Evolutionary conservation across 2,888 invertebrate species (phyloP).

Genomic region (Chouioia cunea): DNA sequence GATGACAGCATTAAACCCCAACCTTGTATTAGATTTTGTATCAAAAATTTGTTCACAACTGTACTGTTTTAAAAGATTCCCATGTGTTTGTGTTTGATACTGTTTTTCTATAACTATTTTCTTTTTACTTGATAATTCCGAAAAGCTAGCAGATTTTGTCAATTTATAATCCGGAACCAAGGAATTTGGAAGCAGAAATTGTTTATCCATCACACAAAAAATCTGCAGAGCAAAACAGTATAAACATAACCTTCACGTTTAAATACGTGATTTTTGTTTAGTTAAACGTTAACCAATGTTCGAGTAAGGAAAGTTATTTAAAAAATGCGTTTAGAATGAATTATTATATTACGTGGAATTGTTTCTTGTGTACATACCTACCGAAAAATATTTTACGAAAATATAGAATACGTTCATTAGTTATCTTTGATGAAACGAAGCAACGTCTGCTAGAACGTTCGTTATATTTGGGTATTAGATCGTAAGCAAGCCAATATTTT

Average conservation of each 20-base stretch:
- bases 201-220: slow-evolving; percentile 58
- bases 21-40: slow-evolving; percentile 53
- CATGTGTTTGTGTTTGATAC: slow-evolving; percentile 47
- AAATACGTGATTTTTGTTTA: neutral
- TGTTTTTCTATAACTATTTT: slow-evolving; percentile 53
- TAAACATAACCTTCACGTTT: slow-evolving; percentile 48
- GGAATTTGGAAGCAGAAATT: slow-evolving; percentile 53
- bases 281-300: slow-evolving; percentile 14
- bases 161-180: slow-evolving; percentile 53
- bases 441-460: too few relatives aligned
- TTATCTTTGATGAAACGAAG: neutral
- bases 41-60: slow-evolving; percentile 59
- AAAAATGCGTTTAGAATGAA: too few relatives aligned
- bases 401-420: neutral
- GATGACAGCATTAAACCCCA: slow-evolving; percentile 12
- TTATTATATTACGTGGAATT: too few relatives aligned
- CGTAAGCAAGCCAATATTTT: too few relatives aligned
- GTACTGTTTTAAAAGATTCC: slow-evolving; percentile 55
- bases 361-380: too few relatives aligned
- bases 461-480: too few relatives aligned
- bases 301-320: neutral
- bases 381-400: too few relatives aligned
- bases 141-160: slow-evolving; percentile 55
- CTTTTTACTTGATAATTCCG: slow-evolving; percentile 52
- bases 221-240: slow-evolving; percentile 43